Evolutionary conservation across 2,797 vertebrate genomes (phyloP).

Genomic region (Pseudomugil tenellus): DNA sequence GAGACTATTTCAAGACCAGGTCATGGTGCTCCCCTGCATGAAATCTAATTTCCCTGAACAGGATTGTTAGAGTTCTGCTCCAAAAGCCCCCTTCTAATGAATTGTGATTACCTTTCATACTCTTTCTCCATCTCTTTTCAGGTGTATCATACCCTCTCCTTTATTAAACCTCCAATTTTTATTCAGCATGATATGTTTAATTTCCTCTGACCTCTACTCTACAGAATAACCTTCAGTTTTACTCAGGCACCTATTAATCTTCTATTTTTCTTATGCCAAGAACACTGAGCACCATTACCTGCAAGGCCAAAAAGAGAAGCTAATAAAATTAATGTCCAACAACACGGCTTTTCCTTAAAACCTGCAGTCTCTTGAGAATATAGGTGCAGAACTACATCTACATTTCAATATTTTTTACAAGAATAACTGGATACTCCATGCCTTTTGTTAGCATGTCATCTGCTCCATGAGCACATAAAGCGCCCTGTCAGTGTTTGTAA

Average conservation of each 20-base stretch:
- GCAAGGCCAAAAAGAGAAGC: constrained; percentile 18
- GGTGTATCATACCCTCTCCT: constrained; percentile 48
- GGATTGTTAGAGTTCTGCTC: constrained; percentile 58
- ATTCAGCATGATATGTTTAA: constrained; percentile 46
- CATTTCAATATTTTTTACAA: constrained; percentile 3
- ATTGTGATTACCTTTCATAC: constrained; percentile 65
- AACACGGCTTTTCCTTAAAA: constrained; percentile 22
- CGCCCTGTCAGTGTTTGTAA: constrained; percentile 15
- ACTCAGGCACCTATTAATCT: constrained; percentile 46
- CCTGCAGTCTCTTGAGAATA: not conserved
- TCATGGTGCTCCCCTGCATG: constrained; percentile 33
- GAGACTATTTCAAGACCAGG: constrained; percentile 50
- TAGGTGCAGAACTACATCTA: not conserved
- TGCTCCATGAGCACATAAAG: constrained; percentile 1
- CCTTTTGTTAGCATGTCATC: constrained; percentile 18
- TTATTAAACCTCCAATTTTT: constrained; percentile 40
- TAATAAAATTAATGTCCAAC: constrained; percentile 22
- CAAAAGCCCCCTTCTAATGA: constrained; percentile 67
- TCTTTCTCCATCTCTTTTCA: constrained; percentile 50
- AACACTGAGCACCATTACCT: constrained; percentile 5
- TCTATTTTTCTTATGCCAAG: constrained; percentile 17
- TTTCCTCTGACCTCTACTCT: constrained; percentile 61
- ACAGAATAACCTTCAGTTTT: constrained; percentile 52
- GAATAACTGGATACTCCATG: not conserved
- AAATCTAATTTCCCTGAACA: constrained; percentile 59